Conservation (phyloP, 2,888 invertebrate species). For the Dicyrtoma fusca region DNA sequence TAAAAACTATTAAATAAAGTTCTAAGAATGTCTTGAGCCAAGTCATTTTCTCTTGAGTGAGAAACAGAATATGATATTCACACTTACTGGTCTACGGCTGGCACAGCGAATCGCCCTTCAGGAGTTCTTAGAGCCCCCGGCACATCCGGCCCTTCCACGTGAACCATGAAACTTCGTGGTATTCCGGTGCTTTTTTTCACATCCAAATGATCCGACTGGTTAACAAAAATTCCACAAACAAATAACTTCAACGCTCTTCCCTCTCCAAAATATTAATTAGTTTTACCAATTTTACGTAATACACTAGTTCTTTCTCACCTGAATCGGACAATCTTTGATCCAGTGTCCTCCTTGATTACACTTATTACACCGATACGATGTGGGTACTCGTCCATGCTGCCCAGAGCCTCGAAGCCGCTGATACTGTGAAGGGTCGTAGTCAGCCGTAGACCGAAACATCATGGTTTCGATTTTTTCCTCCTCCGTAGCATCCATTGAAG, state of each 20-base stretch:
- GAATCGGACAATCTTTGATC: conserved; percentile 91
- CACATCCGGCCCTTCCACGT: conserved; percentile 84
- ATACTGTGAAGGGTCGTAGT: conserved; percentile 97
- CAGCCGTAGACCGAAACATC: conserved; percentile 95
- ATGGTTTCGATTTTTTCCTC: conserved; percentile 97
- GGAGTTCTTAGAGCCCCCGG: conserved; percentile 91
- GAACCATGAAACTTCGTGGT: conserved; percentile 92
- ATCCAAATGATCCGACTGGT: conserved; percentile 61
- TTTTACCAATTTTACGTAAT: background rate
- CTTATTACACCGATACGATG: conserved; percentile 91
- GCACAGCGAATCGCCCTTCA: conserved; percentile 78
- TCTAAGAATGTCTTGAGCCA: too few relatives aligned
- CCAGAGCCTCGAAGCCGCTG: conserved; percentile 59
- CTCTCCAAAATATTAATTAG: conserved; percentile 4
- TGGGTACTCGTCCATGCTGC: conserved; percentile 82
- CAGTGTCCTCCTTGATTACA: conserved; percentile 96
- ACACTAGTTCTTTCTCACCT: conserved; percentile 59
- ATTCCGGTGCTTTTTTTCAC: conserved; percentile 96
- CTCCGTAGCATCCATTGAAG: conserved; percentile 89
- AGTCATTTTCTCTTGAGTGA: too few relatives aligned
- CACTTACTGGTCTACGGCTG: conserved; percentile 82
- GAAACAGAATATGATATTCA: too few relatives aligned
- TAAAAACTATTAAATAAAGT: too few relatives aligned
- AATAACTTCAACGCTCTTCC: background rate
- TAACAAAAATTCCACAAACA: background rate